phyloP scores from a whole-genome alignment of 2,113 vertebrate species.

The Aspidoscelis tigris region DNA sequence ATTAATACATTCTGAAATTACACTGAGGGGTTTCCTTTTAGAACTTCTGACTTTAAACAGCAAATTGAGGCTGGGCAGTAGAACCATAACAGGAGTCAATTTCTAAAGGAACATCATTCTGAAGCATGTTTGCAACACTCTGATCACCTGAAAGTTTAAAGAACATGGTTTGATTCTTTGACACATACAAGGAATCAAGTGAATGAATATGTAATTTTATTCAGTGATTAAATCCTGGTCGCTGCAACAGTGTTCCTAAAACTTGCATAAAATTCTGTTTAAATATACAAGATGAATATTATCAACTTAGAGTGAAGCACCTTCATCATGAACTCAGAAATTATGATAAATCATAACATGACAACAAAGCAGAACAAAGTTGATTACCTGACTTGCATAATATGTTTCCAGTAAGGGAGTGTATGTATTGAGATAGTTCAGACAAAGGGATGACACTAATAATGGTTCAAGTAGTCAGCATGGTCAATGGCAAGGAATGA shows the following conservation, averaged over 20 bases:
- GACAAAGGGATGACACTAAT: no score
- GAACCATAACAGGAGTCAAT: background rate
- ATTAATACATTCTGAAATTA: no score
- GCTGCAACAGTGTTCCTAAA: background rate
- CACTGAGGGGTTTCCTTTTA: no score
- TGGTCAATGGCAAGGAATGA: no score
- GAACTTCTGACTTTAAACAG: no score
- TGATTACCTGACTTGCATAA: no score
- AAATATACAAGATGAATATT: background rate
- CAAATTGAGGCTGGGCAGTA: no score
- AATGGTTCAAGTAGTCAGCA: no score
- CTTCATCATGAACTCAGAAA: background rate
- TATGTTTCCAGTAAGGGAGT: background rate
- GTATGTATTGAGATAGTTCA: no score
- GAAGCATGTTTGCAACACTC: background rate
- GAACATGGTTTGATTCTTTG: constrained; percentile 9
- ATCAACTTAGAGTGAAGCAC: background rate
- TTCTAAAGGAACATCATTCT: constrained; percentile 4
- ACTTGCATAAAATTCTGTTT: background rate
- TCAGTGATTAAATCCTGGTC: background rate
- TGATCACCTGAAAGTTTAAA: constrained; percentile 27
- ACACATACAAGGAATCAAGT: background rate
- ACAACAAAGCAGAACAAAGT: background rate
- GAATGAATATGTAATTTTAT: background rate
- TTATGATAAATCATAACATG: background rate